Percentiles rank a stretch among this genome's conserved stretches.
These are phyloP conservation scores for Odontomyia ornata DNA, from an alignment of 2,888 invertebrate genomes.

Conservation along the genomic window DNA sequence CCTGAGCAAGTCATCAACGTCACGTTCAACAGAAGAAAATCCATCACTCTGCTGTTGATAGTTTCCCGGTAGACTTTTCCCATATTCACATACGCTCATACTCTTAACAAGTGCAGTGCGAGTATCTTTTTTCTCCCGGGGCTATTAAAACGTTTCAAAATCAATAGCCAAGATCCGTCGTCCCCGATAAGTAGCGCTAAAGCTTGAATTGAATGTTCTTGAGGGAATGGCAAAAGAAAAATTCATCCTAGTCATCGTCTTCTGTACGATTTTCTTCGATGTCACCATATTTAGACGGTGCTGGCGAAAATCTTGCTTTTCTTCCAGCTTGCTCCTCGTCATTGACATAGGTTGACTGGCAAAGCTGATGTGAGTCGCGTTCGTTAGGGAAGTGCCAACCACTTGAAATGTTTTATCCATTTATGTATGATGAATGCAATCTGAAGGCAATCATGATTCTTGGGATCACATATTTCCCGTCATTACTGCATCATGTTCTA, in stretches of 20 bases:
- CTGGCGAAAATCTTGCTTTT: constrained; percentile 8
- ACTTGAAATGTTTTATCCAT: constrained; percentile 44
- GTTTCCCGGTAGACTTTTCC: constrained; percentile 3
- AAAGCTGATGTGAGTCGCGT: too few species aligned
- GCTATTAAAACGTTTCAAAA: not conserved
- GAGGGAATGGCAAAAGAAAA: not conserved
- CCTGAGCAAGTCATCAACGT: constrained; percentile 15
- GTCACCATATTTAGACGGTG: not conserved
- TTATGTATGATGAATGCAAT: constrained; percentile 47
- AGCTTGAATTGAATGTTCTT: too few species aligned
- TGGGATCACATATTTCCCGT: not conserved
- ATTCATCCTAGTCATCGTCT: not conserved
- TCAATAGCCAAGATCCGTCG: not conserved
- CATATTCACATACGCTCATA: not conserved
- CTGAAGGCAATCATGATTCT: constrained; percentile 3
- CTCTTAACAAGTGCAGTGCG: too few species aligned
- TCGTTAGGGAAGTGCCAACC: constrained; percentile 27
- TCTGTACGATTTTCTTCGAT: not conserved
- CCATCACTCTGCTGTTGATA: constrained; percentile 15
- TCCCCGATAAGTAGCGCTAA: not conserved
- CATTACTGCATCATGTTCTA: not conserved
- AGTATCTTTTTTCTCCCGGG: not conserved
- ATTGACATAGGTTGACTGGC: not conserved
- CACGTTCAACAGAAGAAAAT: not conserved
- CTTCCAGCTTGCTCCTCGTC: not conserved